phyloP scores from a whole-genome alignment of 2,797 vertebrate species.

The Hydrolagus colliei region DNA sequence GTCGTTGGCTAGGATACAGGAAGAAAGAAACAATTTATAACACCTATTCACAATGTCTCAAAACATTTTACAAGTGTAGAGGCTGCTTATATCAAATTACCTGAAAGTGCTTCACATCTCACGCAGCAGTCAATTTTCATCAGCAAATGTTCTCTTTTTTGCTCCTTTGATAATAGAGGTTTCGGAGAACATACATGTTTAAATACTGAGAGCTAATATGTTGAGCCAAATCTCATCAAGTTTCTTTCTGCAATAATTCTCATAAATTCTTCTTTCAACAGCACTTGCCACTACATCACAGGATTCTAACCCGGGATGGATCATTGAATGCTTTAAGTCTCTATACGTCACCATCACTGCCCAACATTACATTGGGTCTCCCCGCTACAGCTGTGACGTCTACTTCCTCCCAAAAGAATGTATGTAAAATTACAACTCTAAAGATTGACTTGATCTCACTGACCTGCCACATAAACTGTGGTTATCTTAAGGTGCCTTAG shows the following conservation, averaged over 20 bases:
- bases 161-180: too few species aligned
- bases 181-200: not conserved
- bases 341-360: conserved; percentile 92
- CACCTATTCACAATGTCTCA: too few species aligned
- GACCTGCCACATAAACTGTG: not conserved
- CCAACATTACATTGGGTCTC: conserved; percentile 91
- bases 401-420: conserved; percentile 71
- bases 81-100: too few species aligned
- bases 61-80: too few species aligned
- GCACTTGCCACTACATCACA: conserved; percentile 84
- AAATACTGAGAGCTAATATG: not conserved
- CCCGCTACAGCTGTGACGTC: conserved; percentile 48
- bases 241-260: conserved; percentile 68
- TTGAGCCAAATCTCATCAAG: conserved; percentile 29
- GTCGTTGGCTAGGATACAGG: too few species aligned
- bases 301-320: conserved; percentile 79
- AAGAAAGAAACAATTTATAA: too few species aligned
- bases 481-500: not conserved
- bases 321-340: conserved; percentile 86
- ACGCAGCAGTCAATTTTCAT: too few species aligned
- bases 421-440: conserved; percentile 59
- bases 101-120: too few species aligned
- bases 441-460: conserved; percentile 29
- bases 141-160: too few species aligned
- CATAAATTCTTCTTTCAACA: conserved; percentile 53